Conservation (phyloP, 2,888 invertebrate genomes). For the Carterocephalus palaemon region DNA sequence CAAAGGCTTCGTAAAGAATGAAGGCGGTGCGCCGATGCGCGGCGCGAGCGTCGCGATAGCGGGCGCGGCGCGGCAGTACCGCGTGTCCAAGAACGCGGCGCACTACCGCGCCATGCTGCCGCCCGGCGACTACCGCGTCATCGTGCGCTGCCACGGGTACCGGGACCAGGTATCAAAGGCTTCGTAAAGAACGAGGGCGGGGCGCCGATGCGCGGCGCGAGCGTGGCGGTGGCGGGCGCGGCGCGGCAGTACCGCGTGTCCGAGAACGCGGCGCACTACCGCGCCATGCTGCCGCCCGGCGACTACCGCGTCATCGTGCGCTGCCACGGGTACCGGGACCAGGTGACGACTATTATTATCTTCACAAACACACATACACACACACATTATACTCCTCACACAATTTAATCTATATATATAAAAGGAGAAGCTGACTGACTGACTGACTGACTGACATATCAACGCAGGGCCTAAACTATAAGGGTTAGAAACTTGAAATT, state of each 20-base stretch:
- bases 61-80: constrained; percentile 76
- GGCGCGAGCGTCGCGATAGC: constrained; percentile 85
- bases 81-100: constrained; percentile 83
- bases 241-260: constrained; percentile 80
- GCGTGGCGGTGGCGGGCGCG: constrained; percentile 81
- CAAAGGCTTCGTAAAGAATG: constrained; percentile 84
- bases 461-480: too few species aligned
- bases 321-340: constrained; percentile 80
- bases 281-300: constrained; percentile 84
- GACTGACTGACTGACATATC: too few species aligned
- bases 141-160: constrained; percentile 81
- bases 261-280: constrained; percentile 84
- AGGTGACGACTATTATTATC: constrained; percentile 39
- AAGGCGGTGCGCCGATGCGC: constrained; percentile 80
- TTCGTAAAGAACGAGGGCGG: constrained; percentile 82
- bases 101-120: constrained; percentile 85
- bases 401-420: too few species aligned
- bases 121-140: constrained; percentile 81
- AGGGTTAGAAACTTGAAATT: too few species aligned
- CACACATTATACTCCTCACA: too few species aligned
- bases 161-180: constrained; percentile 83
- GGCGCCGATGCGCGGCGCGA: constrained; percentile 84
- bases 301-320: constrained; percentile 80
- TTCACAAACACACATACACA: background rate
- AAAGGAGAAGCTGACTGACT: too few species aligned